These are phyloP conservation scores for Calephelis nemesis DNA, from an alignment of 1,140 invertebrate species.

Conservation along the genomic window DNA sequence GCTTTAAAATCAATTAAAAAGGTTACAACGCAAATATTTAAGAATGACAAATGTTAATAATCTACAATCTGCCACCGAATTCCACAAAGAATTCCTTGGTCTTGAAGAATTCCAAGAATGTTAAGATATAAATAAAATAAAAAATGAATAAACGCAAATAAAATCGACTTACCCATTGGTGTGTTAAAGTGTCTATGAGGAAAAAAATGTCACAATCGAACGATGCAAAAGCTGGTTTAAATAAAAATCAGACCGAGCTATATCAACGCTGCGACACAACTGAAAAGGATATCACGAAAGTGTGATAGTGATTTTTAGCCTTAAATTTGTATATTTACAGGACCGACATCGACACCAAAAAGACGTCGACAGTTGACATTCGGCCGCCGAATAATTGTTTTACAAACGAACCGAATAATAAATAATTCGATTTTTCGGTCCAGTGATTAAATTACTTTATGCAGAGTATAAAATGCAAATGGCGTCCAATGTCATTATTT, in stretches of 20 bases:
- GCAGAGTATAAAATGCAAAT: conserved; percentile 76
- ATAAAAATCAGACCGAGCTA: conserved; percentile 49
- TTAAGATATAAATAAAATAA: conserved; percentile 19
- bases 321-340: conserved; percentile 59
- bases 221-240: conserved; percentile 12
- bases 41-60: conserved; percentile 65
- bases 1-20: conserved; percentile 52
- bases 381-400: conserved; percentile 68
- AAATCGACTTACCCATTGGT: conserved; percentile 45
- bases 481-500: conserved; percentile 65
- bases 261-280: conserved; percentile 52
- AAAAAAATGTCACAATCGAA: conserved; percentile 31
- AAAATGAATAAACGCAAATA: conserved; percentile 27
- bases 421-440: conserved; percentile 75
- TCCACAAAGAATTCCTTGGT: conserved; percentile 48
- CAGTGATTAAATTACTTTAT: conserved; percentile 66
- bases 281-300: conserved; percentile 57
- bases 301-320: conserved; percentile 53
- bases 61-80: conserved; percentile 74
- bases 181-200: conserved; percentile 25
- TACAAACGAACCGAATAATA: conserved; percentile 67
- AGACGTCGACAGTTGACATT: conserved; percentile 51
- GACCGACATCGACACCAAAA: conserved; percentile 56
- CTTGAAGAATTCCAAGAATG: conserved; percentile 39
- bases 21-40: conserved; percentile 56